These are phyloP conservation scores for human (Homo sapiens) DNA, from an alignment of 2,113 vertebrate species.

Conservation along the genomic window DNA sequence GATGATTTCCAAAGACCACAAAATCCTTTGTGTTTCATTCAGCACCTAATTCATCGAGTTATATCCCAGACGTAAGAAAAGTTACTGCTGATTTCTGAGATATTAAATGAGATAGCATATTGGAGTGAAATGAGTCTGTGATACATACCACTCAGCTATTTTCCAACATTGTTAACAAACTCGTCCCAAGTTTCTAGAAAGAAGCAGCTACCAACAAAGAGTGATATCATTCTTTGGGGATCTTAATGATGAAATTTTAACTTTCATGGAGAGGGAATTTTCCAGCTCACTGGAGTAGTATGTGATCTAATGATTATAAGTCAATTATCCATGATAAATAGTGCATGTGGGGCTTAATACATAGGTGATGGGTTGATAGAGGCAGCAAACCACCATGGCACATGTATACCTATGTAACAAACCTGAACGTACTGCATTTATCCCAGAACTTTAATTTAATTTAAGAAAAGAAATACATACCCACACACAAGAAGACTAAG, in stretches of 20 bases:
- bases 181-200: background rate
- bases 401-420: too few relatives aligned
- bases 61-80: background rate
- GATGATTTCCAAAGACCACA: background rate
- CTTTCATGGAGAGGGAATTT: background rate
- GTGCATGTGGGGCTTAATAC: too few relatives aligned
- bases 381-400: too few relatives aligned
- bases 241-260: background rate
- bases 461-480: too few relatives aligned
- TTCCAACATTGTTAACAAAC: background rate
- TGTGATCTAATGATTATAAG: background rate
- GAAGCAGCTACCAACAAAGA: background rate
- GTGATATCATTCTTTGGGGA: background rate
- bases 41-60: background rate
- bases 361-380: too few relatives aligned
- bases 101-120: background rate
- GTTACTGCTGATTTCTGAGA: background rate
- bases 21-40: background rate
- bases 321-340: background rate
- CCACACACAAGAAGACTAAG: background rate
- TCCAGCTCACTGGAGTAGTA: background rate
- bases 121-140: background rate
- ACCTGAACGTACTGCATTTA: too few relatives aligned
- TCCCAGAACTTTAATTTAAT: too few relatives aligned
- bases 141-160: background rate